These are phyloP conservation scores for Panopea generosa DNA, from an alignment of 2,888 invertebrate genomes.

Conservation along the genomic window DNA sequence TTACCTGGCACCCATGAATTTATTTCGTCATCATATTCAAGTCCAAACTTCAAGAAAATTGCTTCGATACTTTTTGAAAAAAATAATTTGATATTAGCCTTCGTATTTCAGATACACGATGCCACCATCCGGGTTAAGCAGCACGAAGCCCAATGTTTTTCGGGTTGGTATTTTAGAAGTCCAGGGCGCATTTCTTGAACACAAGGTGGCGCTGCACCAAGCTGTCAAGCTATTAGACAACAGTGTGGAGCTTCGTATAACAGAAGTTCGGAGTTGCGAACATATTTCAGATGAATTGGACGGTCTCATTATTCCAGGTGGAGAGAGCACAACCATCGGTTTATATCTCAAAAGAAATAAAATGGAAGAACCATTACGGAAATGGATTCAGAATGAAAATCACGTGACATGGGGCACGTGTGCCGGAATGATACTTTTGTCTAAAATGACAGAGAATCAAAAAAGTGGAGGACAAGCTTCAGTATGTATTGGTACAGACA, in stretches of 20 bases:
- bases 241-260: conserved; percentile 54
- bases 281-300: conserved; percentile 68
- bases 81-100: too few species aligned
- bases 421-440: conserved; percentile 81
- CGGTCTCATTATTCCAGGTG: conserved; percentile 82
- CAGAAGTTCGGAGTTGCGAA: conserved; percentile 66
- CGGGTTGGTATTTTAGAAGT: conserved; percentile 80
- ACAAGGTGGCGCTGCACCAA: conserved; percentile 70
- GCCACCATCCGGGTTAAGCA: conserved; percentile 13
- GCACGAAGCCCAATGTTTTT: neutral
- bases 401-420: conserved; percentile 82
- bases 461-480: conserved; percentile 77
- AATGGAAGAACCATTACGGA: conserved; percentile 70
- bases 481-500: too few species aligned
- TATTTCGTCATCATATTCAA: too few species aligned
- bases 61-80: too few species aligned
- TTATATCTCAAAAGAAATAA: conserved; percentile 75
- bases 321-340: conserved; percentile 82
- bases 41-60: too few species aligned
- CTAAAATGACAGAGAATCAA: conserved; percentile 74
- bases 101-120: conserved; percentile 11
- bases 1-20: too few species aligned
- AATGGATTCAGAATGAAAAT: conserved; percentile 69
- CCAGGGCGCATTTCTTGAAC: conserved; percentile 82
- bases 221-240: conserved; percentile 53